phyloP scores from a whole-genome alignment of 1,140 invertebrate species.

The Cyrtorhinus lividipennis region DNA sequence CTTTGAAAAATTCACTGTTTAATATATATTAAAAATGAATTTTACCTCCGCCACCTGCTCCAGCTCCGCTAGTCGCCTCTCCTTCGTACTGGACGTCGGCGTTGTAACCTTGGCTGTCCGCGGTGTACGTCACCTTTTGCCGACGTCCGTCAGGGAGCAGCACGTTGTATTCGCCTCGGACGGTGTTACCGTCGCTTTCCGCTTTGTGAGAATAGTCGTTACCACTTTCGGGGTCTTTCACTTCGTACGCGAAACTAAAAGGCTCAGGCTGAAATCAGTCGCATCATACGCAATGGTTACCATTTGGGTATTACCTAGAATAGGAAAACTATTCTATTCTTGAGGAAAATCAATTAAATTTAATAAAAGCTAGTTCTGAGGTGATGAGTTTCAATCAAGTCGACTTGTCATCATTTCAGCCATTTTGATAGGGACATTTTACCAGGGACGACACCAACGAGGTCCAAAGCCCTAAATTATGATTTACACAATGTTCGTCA shows the following conservation, averaged over 20 bases:
- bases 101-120: constrained; percentile 32
- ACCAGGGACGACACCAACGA: too few species aligned
- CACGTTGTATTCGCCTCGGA: constrained; percentile 55
- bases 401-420: not conserved
- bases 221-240: constrained; percentile 54
- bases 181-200: constrained; percentile 53
- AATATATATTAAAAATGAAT: not conserved
- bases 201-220: constrained; percentile 56
- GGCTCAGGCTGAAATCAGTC: constrained; percentile 49
- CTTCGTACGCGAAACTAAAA: constrained; percentile 64
- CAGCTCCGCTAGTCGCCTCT: constrained; percentile 24
- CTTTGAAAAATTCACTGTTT: not conserved
- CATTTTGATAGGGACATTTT: too few species aligned
- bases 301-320: constrained; percentile 14
- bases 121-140: constrained; percentile 33
- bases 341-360: too few species aligned
- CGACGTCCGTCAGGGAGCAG: constrained; percentile 56
- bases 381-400: not conserved
- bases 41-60: constrained; percentile 5
- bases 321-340: not conserved
- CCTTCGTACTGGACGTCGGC: constrained; percentile 33
- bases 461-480: too few species aligned
- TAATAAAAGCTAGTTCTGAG: not conserved
- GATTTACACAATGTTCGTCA: too few species aligned
- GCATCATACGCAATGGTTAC: constrained; percentile 16